A percentile compares a stretch with the other conserved stretches of the same genome.
Evolutionary conservation across 2,888 invertebrate species (phyloP).

Genomic region (Schrankia costaestrigalis): DNA sequence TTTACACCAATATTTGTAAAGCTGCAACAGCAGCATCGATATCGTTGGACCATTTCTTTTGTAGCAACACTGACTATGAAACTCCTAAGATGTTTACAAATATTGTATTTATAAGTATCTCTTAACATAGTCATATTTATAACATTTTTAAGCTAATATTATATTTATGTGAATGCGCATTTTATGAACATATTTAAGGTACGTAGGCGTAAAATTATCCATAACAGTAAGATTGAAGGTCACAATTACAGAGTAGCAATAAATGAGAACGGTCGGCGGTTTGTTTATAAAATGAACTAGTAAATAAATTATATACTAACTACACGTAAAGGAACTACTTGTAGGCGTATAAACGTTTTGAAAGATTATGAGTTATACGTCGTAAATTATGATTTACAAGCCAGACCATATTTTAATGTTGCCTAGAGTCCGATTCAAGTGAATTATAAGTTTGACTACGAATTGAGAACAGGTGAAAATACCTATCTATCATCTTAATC

Average conservation of each 20-base stretch:
- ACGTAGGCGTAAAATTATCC: slow-evolving; percentile 44
- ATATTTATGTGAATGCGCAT: slow-evolving; percentile 34
- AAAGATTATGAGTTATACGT: slow-evolving; percentile 10
- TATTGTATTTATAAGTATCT: no score
- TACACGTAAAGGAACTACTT: slow-evolving; percentile 14
- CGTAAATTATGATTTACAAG: slow-evolving; percentile 1
- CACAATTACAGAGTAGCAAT: slow-evolving; percentile 40
- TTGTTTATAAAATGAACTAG: slow-evolving; percentile 26
- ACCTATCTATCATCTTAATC: no score
- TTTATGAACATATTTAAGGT: slow-evolving; percentile 27
- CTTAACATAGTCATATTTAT: no score
- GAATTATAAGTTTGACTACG: no score
- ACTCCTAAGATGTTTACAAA: no score
- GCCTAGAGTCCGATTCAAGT: no score
- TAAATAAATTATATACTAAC: slow-evolving; percentile 25
- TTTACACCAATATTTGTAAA: no score
- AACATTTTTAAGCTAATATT: no score
- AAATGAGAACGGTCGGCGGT: slow-evolving; percentile 37
- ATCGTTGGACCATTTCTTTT: no score
- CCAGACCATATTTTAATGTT: neutral
- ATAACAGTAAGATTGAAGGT: slow-evolving; percentile 39
- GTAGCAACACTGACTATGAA: no score
- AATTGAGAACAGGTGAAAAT: no score
- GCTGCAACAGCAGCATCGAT: no score
- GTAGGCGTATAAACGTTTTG: slow-evolving; percentile 19